These are phyloP conservation scores for Lobophora halterata DNA, from an alignment of 2,888 invertebrate genomes.

Conservation along the genomic window DNA sequence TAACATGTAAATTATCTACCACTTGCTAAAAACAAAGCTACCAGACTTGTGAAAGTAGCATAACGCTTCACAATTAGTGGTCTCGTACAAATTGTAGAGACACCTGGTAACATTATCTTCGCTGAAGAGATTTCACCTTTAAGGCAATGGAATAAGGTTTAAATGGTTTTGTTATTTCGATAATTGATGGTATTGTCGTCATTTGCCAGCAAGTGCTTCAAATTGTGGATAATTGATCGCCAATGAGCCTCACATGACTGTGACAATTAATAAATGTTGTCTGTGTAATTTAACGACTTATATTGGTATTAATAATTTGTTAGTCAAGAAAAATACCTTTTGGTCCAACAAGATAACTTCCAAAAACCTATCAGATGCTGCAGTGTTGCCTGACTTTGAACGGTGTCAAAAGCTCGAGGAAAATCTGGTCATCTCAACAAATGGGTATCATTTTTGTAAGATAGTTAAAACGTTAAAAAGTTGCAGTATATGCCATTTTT, in stretches of 20 bases:
- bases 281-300: too few relatives aligned
- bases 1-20: constrained; percentile 49
- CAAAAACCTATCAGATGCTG: too few relatives aligned
- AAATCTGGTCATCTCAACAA: too few relatives aligned
- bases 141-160: constrained; percentile 6
- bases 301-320: too few relatives aligned
- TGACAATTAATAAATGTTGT: constrained; percentile 56
- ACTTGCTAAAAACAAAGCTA: constrained; percentile 42
- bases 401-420: too few relatives aligned
- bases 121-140: constrained; percentile 11
- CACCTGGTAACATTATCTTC: neutral
- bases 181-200: constrained; percentile 34
- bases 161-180: neutral
- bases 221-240: constrained; percentile 73
- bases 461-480: too few relatives aligned
- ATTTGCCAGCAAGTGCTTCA: constrained; percentile 62
- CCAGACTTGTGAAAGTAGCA: constrained; percentile 48
- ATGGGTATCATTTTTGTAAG: too few relatives aligned
- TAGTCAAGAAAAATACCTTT: too few relatives aligned
- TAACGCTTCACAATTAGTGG: constrained; percentile 65
- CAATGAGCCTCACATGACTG: constrained; percentile 61
- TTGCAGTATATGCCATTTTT: too few relatives aligned
- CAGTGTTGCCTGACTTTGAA: too few relatives aligned
- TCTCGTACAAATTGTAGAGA: constrained; percentile 50
- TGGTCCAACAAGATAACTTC: too few relatives aligned